Conservation (phyloP, 1,140 invertebrate species). For the Cotesia typhae region DNA sequence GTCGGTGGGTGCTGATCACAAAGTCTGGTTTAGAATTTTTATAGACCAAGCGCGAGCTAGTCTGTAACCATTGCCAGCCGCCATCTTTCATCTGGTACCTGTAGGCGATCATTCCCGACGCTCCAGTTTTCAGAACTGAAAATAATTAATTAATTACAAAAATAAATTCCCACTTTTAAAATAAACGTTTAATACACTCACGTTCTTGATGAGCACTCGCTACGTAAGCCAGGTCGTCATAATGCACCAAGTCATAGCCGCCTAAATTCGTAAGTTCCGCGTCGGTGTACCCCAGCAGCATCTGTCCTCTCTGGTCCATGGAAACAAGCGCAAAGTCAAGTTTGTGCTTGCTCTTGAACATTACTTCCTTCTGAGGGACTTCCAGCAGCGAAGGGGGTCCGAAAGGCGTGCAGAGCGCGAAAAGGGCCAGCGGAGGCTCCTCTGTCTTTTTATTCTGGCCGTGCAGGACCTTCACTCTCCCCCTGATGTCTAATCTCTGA, state of each 20-base stretch:
- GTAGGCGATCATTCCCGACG: constrained; percentile 98
- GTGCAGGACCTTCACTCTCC: constrained; percentile 93
- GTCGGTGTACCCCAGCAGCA: constrained; percentile 93
- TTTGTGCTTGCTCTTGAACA: constrained; percentile 99
- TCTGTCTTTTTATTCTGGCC: constrained; percentile 95
- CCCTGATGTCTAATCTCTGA: constrained; percentile 97
- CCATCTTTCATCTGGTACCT: constrained; percentile 93
- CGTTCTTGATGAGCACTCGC: constrained; percentile 99
- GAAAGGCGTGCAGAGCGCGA: constrained; percentile 97
- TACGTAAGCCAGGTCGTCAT: constrained; percentile 95
- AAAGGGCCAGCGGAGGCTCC: constrained; percentile 91
- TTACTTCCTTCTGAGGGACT: constrained; percentile 92
- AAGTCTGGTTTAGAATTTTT: constrained; percentile 99
- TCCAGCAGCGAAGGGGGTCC: constrained; percentile 91
- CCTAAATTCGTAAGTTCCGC: constrained; percentile 90
- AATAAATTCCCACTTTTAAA: too few species aligned
- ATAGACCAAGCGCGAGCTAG: constrained; percentile 94
- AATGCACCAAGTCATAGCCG: constrained; percentile 96
- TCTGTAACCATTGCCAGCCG: constrained; percentile 98
- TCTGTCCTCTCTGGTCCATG: constrained; percentile 97
- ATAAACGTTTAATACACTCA: constrained; percentile 70
- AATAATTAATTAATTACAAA: constrained; percentile 43
- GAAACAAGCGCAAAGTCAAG: constrained; percentile 94
- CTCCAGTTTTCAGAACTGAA: constrained; percentile 96
- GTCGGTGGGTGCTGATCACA: constrained; percentile 96